Conservation (phyloP, 2,113 vertebrate genomes). For the Callipepla californica region DNA sequence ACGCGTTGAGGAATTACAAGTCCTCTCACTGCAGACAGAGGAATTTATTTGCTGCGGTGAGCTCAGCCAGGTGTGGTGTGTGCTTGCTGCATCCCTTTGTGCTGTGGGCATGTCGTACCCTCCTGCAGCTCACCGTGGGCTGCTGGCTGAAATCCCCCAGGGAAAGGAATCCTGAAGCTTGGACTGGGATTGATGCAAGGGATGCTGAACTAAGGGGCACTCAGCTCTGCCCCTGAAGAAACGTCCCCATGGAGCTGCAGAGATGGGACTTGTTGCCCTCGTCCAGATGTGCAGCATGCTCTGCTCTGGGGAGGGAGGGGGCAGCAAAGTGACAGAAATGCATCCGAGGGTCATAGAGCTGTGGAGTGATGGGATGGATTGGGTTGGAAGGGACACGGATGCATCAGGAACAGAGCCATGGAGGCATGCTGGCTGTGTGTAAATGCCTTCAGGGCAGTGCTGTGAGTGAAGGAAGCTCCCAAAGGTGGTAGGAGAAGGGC, state of each 20-base stretch:
- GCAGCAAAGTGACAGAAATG: neutral
- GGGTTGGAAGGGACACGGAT: neutral
- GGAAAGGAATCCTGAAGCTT: neutral
- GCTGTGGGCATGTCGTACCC: neutral
- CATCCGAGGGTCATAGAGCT: too few relatives aligned
- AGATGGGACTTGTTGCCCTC: neutral
- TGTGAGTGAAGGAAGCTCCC: conserved; percentile 9
- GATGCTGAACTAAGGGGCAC: neutral
- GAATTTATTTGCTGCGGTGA: neutral
- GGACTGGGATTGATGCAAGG: neutral
- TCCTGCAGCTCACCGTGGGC: accelerated
- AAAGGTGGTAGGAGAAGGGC: neutral
- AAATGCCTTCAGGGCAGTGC: conserved; percentile 32
- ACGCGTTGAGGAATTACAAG: neutral
- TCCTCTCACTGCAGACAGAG: neutral
- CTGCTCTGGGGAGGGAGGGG: neutral
- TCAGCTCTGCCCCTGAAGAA: neutral
- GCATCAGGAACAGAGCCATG: neutral
- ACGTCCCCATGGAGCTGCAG: neutral
- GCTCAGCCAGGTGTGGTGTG: accelerated
- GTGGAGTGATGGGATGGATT: too few relatives aligned
- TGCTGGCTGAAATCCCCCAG: too few relatives aligned
- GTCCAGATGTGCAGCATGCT: neutral
- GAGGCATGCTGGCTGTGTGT: neutral
- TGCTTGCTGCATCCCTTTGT: accelerated